A percentile compares a stretch with the other conserved stretches of the same genome.
Evolutionary conservation across 2,797 vertebrate genomes (phyloP).

Genomic region (Champsocephalus esox): DNA sequence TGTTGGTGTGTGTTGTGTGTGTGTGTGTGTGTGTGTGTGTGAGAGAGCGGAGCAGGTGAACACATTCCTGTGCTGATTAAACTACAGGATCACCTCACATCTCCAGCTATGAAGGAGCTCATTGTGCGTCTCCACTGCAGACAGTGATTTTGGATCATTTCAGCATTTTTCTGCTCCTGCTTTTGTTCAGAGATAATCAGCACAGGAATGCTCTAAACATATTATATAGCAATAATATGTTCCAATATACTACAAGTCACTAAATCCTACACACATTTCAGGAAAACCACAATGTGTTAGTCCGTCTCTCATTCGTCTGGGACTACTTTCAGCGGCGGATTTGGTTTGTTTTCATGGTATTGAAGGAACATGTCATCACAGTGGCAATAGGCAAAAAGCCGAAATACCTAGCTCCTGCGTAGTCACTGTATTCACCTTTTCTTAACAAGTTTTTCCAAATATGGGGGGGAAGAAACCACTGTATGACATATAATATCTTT

Average conservation of each 20-base stretch:
- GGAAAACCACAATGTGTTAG: not conserved
- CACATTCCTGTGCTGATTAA: slow-evolving; percentile 83
- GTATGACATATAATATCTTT: not conserved
- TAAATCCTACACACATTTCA: not conserved
- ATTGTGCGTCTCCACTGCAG: slow-evolving; percentile 68
- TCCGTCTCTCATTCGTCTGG: no score
- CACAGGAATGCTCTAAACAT: slow-evolving; percentile 28
- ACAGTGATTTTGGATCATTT: slow-evolving; percentile 61
- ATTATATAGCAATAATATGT: no score
- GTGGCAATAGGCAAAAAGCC: not conserved
- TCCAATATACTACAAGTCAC: no score
- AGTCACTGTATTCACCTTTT: not conserved
- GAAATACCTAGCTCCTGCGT: not conserved
- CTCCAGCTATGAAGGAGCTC: slow-evolving; percentile 75
- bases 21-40: not conserved
- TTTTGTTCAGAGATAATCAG: slow-evolving; percentile 15
- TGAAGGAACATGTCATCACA: no score
- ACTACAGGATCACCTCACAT: slow-evolving; percentile 72
- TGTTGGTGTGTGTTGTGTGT: slow-evolving; percentile 8
- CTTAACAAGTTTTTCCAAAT: not conserved
- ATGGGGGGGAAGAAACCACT: not conserved
- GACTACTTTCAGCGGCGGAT: slow-evolving; percentile 5
- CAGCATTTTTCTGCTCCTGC: slow-evolving; percentile 37
- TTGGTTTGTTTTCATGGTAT: no score
- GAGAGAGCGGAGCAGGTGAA: slow-evolving; percentile 64